Base-by-base conservation (phyloP, 1,140 invertebrate genomes). In the Piezodorus guildinii region DNA sequence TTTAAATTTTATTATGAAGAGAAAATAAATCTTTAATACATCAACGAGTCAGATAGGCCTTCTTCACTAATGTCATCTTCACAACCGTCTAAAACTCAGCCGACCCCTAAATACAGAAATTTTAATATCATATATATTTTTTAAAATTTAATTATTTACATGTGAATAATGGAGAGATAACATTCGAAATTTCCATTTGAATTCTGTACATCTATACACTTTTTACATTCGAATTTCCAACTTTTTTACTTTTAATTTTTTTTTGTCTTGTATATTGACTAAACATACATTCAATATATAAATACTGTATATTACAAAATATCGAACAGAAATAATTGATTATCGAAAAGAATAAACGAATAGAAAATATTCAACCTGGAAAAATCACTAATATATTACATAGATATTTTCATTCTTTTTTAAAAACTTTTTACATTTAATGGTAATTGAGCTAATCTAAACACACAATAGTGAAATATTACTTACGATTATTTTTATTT, bases 181-280 rank as follows among this genome's bases (percentile, higher is more conserved):
- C 34, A 39, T 39, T 39, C 34, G 34, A 39, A 39, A 39, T 39
- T 19, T 49, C 21, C 21, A 49, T 19, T 19, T 49, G 3, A 49
- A 49, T 49, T 49, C 46, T 49, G 46, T 49, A 49, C 46, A 49
- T 49, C 46, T 49, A 49, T 49, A 49, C 46, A 49, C 46, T 49
- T 49, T 49, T 49, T 49, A 49, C 46, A 49, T 49, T 19, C 46
- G 12, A 49, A 49, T 49, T 17, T 49, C n/a, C 34, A 39, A 39
- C 34, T 39, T 39, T 10, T 10, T 10, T 39, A 39, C 6, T 39
- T 39, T 39, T 10, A 39, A 10, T 39, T 39, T 39, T 10, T 30
- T 30, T 30, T 8, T 4, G 8, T 30, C 8, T 30, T 30, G 3
- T 30, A 10, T 39, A 39, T 39, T 12, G 6, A 4, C 34, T 39